These are phyloP conservation scores for Melieria crassipennis DNA, from an alignment of 2,888 invertebrate genomes.

Conservation along the genomic window DNA sequence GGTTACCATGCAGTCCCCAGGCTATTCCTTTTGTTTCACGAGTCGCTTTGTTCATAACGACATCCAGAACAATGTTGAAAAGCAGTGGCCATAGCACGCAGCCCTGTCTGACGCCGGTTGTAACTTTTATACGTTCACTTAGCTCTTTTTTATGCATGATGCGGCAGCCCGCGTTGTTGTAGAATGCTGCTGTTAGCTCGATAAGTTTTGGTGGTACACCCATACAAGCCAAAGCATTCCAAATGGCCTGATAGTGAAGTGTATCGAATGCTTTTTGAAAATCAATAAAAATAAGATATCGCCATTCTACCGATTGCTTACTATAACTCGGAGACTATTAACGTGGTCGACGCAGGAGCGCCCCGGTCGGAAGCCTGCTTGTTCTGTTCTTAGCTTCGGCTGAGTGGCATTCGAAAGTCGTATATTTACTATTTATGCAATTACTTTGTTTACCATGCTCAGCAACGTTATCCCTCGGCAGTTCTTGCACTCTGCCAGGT, in stretches of 20 bases:
- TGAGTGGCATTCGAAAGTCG: background rate
- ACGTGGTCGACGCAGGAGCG: background rate
- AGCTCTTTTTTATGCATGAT: constrained; percentile 7
- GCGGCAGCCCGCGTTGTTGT: background rate
- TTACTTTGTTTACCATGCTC: constrained; percentile 8
- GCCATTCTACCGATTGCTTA: constrained; percentile 9
- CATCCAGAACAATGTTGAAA: constrained; percentile 9
- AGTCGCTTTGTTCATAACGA: constrained; percentile 11
- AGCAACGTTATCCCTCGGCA: constrained; percentile 9
- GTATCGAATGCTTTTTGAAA: constrained; percentile 8
- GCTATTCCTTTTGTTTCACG: constrained; percentile 10
- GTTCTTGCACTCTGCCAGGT: constrained; percentile 4
- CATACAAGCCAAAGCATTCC: constrained; percentile 7
- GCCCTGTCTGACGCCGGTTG: background rate
- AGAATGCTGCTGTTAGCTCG: background rate
- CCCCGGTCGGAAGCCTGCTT: constrained; percentile 3
- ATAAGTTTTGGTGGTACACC: constrained; percentile 9
- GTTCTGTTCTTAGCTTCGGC: background rate
- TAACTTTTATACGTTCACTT: constrained; percentile 8
- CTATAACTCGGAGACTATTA: constrained; percentile 4
- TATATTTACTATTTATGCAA: constrained; percentile 7
- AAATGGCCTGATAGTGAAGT: constrained; percentile 3
- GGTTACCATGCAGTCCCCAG: background rate
- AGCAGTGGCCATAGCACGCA: constrained; percentile 11
- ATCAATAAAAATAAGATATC: background rate